These are phyloP conservation scores for Drosophila ironensis DNA, from an alignment of 1,140 invertebrate genomes.

Conservation along the genomic window DNA sequence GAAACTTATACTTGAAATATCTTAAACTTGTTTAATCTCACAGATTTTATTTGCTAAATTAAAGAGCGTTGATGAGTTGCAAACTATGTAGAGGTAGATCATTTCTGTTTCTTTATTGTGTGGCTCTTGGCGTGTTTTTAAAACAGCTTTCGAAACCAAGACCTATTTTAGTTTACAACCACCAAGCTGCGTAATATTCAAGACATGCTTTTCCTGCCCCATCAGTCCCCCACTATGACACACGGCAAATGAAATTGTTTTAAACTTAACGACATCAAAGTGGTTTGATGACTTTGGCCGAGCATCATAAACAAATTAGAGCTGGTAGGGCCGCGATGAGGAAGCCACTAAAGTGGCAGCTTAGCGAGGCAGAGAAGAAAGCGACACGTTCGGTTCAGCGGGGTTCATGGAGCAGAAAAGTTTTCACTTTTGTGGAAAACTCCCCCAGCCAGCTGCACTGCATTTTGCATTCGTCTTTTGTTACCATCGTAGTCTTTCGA, in stretches of 20 bases:
- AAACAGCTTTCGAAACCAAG: too few species aligned
- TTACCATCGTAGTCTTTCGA: constrained; percentile 31
- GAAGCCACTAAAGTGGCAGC: constrained; percentile 54
- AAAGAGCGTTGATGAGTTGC: too few species aligned
- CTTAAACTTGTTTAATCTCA: not conserved
- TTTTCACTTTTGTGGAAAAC: constrained; percentile 73
- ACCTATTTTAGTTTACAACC: too few species aligned
- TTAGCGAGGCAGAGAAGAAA: constrained; percentile 26
- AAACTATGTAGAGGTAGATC: too few species aligned
- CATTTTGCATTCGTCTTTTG: constrained; percentile 27
- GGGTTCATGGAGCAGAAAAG: constrained; percentile 57
- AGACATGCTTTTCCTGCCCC: not conserved
- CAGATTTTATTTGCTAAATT: not conserved
- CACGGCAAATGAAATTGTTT: constrained; percentile 26
- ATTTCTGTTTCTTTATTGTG: too few species aligned
- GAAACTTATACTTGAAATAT: not conserved
- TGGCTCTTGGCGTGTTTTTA: too few species aligned
- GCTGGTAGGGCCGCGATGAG: constrained; percentile 7
- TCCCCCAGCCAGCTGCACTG: constrained; percentile 19
- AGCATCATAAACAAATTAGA: constrained; percentile 19
- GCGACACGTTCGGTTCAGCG: constrained; percentile 31
- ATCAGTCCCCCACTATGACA: not conserved
- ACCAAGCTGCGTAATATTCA: too few species aligned
- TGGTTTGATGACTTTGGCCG: constrained; percentile 10
- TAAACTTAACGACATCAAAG: constrained; percentile 19